These are phyloP conservation scores for Morus bassanus DNA, from an alignment of 2,797 vertebrate genomes.

Conservation along the genomic window DNA sequence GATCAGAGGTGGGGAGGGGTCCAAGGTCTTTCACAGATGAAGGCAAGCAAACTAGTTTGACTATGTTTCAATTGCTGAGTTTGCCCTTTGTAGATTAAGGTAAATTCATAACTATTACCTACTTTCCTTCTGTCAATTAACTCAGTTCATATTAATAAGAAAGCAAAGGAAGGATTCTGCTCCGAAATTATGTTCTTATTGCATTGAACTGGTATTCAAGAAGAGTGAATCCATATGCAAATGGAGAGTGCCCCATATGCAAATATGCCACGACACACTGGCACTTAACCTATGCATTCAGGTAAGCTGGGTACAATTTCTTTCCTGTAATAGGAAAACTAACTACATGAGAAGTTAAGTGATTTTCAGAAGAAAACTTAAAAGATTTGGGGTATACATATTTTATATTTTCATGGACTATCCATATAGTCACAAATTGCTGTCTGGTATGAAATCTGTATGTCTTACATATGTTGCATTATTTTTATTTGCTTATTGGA, in stretches of 20 bases:
- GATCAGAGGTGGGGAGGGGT: not conserved
- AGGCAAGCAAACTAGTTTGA: not conserved
- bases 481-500: not conserved
- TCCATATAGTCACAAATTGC: not conserved
- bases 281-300: not conserved
- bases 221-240: not conserved
- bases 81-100: not conserved
- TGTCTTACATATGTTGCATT: not conserved
- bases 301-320: not conserved
- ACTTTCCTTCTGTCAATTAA: not conserved
- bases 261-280: not conserved
- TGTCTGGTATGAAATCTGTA: not conserved
- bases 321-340: not conserved
- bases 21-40: not conserved
- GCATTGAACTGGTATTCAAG: not conserved
- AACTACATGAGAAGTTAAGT: not conserved
- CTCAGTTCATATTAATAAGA: not conserved
- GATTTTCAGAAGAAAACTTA: not conserved
- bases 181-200: not conserved
- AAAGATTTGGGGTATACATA: not conserved
- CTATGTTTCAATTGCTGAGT: not conserved
- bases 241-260: not conserved
- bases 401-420: not conserved
- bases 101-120: not conserved
- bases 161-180: not conserved